A percentile compares a stretch with the other conserved stretches of the same genome.
phyloP scores from a whole-genome alignment of 1,140 invertebrate species.

The Tetramorium parvispinum region DNA sequence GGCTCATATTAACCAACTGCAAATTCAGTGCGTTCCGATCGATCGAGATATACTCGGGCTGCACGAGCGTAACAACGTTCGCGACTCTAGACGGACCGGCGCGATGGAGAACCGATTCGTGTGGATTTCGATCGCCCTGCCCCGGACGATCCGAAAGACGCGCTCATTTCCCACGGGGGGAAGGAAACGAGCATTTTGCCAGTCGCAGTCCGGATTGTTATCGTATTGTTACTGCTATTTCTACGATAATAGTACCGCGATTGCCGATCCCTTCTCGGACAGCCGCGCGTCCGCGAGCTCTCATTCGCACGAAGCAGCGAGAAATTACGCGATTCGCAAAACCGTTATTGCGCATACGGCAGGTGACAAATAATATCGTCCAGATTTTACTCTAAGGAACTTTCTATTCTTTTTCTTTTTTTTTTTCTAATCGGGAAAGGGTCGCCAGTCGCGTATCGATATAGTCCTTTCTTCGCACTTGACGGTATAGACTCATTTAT shows the following conservation, averaged over 20 bases:
- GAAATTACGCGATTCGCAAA: background rate
- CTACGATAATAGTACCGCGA: constrained; percentile 41
- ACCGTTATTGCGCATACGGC: background rate
- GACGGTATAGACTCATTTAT: constrained; percentile 69
- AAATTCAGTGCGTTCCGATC: constrained; percentile 1
- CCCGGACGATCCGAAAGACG: constrained; percentile 18
- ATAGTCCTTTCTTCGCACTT: constrained; percentile 63
- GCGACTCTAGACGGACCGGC: background rate
- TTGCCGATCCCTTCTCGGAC: constrained; percentile 20
- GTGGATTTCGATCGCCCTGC: background rate
- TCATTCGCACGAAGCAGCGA: background rate
- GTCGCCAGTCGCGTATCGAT: constrained; percentile 46
- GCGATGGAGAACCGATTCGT: background rate
- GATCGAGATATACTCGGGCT: background rate
- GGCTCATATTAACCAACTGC: background rate
- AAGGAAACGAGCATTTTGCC: constrained; percentile 19
- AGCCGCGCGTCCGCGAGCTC: background rate
- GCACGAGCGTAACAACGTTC: background rate
- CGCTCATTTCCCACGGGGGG: background rate
- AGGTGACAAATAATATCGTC: constrained; percentile 9
- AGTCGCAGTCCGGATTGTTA: constrained; percentile 35
- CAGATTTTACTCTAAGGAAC: background rate
- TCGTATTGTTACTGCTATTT: constrained; percentile 40
- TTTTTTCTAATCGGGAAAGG: constrained; percentile 18
- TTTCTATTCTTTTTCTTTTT: background rate